phyloP scores from a whole-genome alignment of 1,140 invertebrate genomes.

The Steinernema feltiae region DNA sequence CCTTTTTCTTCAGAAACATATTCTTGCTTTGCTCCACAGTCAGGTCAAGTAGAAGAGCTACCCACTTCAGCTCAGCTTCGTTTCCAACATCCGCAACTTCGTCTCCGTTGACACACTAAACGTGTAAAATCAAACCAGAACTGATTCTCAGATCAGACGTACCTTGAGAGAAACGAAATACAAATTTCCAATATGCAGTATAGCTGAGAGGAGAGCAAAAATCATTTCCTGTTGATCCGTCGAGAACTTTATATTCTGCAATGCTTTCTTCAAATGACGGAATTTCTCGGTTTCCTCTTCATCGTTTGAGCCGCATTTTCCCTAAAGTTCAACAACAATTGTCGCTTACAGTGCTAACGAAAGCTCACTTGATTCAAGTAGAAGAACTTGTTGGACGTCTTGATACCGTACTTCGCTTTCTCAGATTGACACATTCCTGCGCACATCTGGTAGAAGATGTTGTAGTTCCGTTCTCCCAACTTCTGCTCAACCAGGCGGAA shows the following conservation, averaged over 20 bases:
- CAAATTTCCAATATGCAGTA: neutral
- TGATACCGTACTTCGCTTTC: neutral
- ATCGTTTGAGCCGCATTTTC: neutral
- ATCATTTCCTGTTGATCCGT: neutral
- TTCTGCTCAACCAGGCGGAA: neutral
- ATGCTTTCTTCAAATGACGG: neutral
- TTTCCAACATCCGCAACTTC: neutral
- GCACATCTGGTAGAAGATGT: neutral
- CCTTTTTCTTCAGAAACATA: neutral
- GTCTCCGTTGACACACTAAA: neutral
- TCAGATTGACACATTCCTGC: neutral
- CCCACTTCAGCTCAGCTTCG: conserved; percentile 2
- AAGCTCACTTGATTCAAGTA: neutral
- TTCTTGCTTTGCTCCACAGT: neutral
- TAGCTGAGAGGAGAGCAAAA: neutral
- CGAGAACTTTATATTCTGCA: neutral
- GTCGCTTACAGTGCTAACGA: neutral
- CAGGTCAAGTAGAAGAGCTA: neutral
- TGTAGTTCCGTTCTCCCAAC: neutral
- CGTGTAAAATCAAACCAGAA: neutral
- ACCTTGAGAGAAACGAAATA: neutral
- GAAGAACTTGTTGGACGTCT: neutral
- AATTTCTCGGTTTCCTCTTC: neutral
- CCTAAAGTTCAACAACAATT: neutral
- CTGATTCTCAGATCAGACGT: neutral